Evolutionary conservation across 2,113 vertebrate genomes (phyloP).

Genomic region (Gambusia holbrooki): DNA sequence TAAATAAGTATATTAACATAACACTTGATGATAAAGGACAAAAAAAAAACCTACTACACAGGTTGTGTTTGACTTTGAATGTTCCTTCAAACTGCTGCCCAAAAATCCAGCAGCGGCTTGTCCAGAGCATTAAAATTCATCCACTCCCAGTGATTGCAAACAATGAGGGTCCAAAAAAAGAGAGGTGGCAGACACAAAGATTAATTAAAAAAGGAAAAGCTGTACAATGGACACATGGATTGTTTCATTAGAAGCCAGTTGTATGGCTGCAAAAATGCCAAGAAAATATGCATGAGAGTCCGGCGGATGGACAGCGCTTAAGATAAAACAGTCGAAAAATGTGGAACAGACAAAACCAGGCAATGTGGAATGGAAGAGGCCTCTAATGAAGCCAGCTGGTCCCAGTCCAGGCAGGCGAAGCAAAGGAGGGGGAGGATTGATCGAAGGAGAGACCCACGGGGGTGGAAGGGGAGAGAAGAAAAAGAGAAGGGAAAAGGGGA

Average conservation of each 20-base stretch:
- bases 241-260: slow-evolving; percentile 85
- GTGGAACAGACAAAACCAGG: slow-evolving; percentile 83
- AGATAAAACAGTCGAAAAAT: slow-evolving; percentile 85
- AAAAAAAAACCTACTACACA: slow-evolving; percentile 27
- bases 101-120: slow-evolving; percentile 56
- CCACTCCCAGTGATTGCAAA: slow-evolving; percentile 70
- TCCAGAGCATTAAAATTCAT: slow-evolving; percentile 70
- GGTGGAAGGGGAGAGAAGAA: slow-evolving; percentile 63
- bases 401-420: slow-evolving; percentile 81
- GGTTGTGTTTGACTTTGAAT: slow-evolving; percentile 60
- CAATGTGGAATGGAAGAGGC: slow-evolving; percentile 81
- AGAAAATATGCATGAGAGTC: slow-evolving; percentile 82
- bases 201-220: slow-evolving; percentile 81
- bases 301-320: slow-evolving; percentile 80
- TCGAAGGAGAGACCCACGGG: slow-evolving; percentile 71
- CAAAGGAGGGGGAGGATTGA: slow-evolving; percentile 78
- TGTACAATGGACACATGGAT: slow-evolving; percentile 80
- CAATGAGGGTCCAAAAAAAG: slow-evolving; percentile 69
- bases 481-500: slow-evolving; percentile 58
- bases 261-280: slow-evolving; percentile 78
- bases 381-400: slow-evolving; percentile 87
- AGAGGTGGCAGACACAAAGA: slow-evolving; percentile 79
- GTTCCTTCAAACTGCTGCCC: slow-evolving; percentile 60
- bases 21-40: slow-evolving; percentile 13
- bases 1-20: not conserved